Evolutionary conservation across 2,797 vertebrate genomes (phyloP).

Genomic region (Setipinna tenuifilis): DNA sequence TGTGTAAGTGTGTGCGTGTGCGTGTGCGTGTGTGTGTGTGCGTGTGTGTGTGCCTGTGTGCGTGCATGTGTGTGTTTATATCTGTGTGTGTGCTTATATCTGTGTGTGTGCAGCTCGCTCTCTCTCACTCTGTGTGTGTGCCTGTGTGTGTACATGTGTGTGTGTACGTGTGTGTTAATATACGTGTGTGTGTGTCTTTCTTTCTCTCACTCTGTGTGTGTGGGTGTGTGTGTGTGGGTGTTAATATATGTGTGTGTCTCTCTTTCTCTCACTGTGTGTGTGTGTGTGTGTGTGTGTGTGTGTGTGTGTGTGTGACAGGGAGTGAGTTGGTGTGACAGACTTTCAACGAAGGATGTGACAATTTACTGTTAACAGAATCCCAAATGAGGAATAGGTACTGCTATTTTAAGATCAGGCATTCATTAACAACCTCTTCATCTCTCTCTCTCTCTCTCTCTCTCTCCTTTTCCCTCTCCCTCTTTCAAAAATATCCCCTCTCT

Average conservation of each 20-base stretch:
- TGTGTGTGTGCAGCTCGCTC: no score
- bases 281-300: not conserved
- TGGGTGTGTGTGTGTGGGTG: conserved; percentile 1
- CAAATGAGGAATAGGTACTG: conserved; percentile 72
- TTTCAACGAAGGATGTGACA: conserved; percentile 61
- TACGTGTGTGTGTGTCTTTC: no score
- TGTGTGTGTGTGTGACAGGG: not conserved
- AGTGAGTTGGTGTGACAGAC: conserved; percentile 23
- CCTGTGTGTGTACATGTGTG: not conserved
- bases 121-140: conserved; percentile 1
- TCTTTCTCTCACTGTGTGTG: no score
- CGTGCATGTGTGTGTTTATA: not conserved
- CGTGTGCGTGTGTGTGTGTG: conserved; percentile 16
- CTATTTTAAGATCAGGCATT: conserved; percentile 72
- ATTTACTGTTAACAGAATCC: conserved; percentile 69
- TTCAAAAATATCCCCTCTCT: no score
- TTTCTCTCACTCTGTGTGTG: no score
- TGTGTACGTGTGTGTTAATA: no score
- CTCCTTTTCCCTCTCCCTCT: conserved; percentile 33
- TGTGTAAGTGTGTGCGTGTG: not conserved
- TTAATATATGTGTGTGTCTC: not conserved
- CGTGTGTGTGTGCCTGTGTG: conserved; percentile 11
- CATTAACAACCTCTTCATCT: conserved; percentile 65
- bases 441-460: conserved; percentile 35
- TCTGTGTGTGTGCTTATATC: no score